Base-by-base conservation (phyloP, 2,797 vertebrate species). In the Hypotaenidia okinawae region DNA sequence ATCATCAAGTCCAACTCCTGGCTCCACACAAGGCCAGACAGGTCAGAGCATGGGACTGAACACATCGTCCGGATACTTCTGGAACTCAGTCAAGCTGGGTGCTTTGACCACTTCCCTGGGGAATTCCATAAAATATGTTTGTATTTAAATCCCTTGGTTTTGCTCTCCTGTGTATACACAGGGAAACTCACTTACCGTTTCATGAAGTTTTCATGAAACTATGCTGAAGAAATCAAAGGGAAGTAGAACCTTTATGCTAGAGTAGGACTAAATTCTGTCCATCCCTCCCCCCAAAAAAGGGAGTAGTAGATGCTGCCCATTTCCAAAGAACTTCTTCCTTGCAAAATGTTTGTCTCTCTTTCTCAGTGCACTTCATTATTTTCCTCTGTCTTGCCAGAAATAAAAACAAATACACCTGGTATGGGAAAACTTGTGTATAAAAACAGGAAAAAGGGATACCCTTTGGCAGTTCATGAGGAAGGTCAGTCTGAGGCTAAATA, bases 401-500 rank as follows among this genome's bases (percentile, higher is more conserved):
- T 55, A 62, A 94, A 97, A 94, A 81, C 80, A 93, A 94, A 92
- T 91, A 87, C 90, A 94, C 89, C 94, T 95, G 81, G 75, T 64
- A 74, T 39, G 72, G 90, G 82, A 94, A 95, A 87, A 64, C 27
- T 61, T 90, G 94, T 85, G 16, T 77, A 72, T 87, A 95, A 85
- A 92, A 64, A 93, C 78, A 94, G 94, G 84, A 94, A 95, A 94
- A 93, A 89, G 75, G 81, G 81, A 93, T 94, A 90, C 75, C 84
- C 89, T 49, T 90, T 93, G 78, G 92, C 90, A 70, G 70, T 90
- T 83, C 86, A 80, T 39, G 32, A 63, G 84, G 78, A 92, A 83
- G 92, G 92, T 94, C 93, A 95, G 68, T 67, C 41, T 58, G 82
- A 87, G 95, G 94, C 78, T 93, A 95, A 80, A 70, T n/a, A 95